A percentile compares a stretch with the other conserved stretches of the same genome.
phyloP scores from a whole-genome alignment of 2,797 vertebrate species.

The Buphagus erythrorhynchus region DNA sequence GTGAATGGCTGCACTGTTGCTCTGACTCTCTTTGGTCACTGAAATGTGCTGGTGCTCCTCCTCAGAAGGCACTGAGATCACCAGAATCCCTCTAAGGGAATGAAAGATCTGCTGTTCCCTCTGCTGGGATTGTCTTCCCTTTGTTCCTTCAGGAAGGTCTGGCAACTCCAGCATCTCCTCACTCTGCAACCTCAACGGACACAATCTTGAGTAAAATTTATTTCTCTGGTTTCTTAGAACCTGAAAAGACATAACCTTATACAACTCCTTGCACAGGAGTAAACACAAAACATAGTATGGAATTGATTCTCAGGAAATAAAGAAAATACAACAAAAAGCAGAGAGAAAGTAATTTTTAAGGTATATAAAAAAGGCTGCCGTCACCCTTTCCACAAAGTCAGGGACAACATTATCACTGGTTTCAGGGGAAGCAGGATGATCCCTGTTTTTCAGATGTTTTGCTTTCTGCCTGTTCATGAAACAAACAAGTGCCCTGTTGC shows the following conservation, averaged over 20 bases:
- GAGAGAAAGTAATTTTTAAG: neutral
- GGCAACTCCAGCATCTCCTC: neutral
- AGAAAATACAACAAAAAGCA: neutral
- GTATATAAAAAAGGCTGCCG: neutral
- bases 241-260: neutral
- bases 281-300: neutral
- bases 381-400: neutral
- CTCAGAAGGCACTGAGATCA: neutral
- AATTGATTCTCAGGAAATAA: neutral
- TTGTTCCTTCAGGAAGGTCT: neutral
- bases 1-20: fast-evolving
- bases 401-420: neutral
- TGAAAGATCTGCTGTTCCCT: neutral
- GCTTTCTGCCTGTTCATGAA: neutral
- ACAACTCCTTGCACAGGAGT: neutral
- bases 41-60: fast-evolving
- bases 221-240: neutral
- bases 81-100: neutral
- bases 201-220: neutral
- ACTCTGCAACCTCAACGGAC: fast-evolving
- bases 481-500: neutral
- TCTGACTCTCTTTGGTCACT: neutral
- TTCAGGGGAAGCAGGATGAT: neutral
- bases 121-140: neutral
- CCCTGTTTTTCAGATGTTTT: neutral